Evolutionary conservation across 2,113 vertebrate species (phyloP).

Genomic region (Salvelinus fontinalis): DNA sequence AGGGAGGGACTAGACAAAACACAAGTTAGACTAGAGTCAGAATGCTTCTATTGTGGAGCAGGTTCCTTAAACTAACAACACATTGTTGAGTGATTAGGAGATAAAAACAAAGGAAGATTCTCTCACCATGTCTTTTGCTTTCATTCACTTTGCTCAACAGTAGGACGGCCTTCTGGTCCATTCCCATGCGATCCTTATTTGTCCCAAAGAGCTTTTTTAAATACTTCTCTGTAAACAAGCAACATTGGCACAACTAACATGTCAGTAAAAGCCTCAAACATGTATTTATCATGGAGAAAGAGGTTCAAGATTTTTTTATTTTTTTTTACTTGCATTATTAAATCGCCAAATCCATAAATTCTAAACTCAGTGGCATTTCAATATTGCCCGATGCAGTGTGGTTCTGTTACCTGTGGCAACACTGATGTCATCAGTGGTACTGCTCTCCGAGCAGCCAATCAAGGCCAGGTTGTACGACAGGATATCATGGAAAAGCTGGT

Average conservation of each 20-base stretch:
- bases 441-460: constrained; percentile 88
- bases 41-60: no score
- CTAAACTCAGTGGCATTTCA: neutral
- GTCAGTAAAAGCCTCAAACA: neutral
- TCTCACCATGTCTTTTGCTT: constrained; percentile 88
- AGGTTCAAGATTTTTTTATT: no score
- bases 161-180: constrained; percentile 95
- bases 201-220: constrained; percentile 92
- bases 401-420: constrained; percentile 80
- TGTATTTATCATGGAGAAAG: no score
- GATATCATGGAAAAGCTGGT: constrained; percentile 92
- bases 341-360: no score
- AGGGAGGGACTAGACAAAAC: constrained; percentile 82
- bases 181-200: constrained; percentile 90
- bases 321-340: no score
- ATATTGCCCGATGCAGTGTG: neutral
- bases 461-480: constrained; percentile 90
- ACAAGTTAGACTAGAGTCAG: no score
- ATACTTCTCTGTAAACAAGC: constrained; percentile 83
- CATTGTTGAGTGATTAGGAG: no score
- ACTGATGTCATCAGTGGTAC: constrained; percentile 80
- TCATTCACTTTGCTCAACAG: constrained; percentile 96
- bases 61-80: no score
- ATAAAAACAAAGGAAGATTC: rapidly evolving
- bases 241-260: neutral